phyloP scores from a whole-genome alignment of 2,113 vertebrate genomes.

The Maylandia zebra region DNA sequence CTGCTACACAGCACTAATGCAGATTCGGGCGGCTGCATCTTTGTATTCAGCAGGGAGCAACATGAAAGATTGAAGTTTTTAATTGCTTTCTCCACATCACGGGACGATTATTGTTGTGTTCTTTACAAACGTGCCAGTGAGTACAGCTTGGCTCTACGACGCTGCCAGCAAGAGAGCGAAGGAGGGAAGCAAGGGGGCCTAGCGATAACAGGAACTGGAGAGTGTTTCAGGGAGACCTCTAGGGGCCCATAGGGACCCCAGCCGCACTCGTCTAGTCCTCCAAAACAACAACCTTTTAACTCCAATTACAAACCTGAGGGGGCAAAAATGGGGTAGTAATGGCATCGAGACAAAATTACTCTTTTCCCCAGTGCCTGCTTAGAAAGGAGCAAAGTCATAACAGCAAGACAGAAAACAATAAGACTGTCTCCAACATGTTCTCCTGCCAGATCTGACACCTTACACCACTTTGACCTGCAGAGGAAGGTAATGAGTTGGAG shows the following conservation, averaged over 20 bases:
- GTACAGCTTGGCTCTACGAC: constrained; percentile 5
- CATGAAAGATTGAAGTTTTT: constrained; percentile 72
- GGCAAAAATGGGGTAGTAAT: not conserved
- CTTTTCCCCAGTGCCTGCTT: constrained; percentile 21
- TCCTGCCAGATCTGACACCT: not conserved
- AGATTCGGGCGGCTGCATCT: constrained; percentile 52
- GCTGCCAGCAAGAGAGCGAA: constrained; percentile 4
- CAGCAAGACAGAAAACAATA: constrained; percentile 22
- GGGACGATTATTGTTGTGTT: constrained; percentile 62
- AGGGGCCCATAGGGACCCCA: constrained; percentile 26
- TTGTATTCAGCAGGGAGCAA: constrained; percentile 62
- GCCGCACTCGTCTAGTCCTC: constrained; percentile 6
- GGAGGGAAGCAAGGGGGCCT: not conserved
- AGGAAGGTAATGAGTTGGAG: not conserved
- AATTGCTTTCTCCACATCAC: constrained; percentile 71
- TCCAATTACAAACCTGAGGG: constrained; percentile 53
- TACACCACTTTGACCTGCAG: not conserved
- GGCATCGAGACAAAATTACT: constrained; percentile 37
- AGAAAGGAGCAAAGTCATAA: constrained; percentile 11
- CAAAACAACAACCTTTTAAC: constrained; percentile 63
- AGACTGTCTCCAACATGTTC: not conserved
- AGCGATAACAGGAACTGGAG: constrained; percentile 41
- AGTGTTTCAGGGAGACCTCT: constrained; percentile 41
- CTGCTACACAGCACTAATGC: constrained; percentile 44
- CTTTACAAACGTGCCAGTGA: constrained; percentile 49